Percentiles rank a stretch among this genome's conserved stretches.
phyloP scores from a whole-genome alignment of 1,140 invertebrate genomes.

The Drosophila micromelanica region DNA sequence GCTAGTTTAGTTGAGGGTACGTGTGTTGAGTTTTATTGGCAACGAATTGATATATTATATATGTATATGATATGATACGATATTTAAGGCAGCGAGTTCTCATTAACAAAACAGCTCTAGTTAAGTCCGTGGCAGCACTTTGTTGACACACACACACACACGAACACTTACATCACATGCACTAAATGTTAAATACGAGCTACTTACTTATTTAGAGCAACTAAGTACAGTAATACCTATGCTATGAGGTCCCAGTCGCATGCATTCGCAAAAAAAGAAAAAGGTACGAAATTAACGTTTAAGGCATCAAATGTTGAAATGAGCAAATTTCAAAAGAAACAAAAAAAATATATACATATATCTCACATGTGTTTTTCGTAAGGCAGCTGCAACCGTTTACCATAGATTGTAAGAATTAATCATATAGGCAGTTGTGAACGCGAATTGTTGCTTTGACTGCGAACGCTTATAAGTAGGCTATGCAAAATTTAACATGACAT shows the following conservation, averaged over 20 bases:
- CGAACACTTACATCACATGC: conserved; percentile 46
- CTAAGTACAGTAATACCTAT: conserved; percentile 60
- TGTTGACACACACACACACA: conserved; percentile 55
- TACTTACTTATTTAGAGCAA: conserved; percentile 65
- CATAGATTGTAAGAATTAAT: conserved; percentile 26
- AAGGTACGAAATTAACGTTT: conserved; percentile 40
- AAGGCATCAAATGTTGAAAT: conserved; percentile 66
- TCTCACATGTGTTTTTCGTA: conserved; percentile 40
- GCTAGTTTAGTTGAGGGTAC: conserved; percentile 64
- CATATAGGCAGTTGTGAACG: conserved; percentile 27
- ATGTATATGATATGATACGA: conserved; percentile 44
- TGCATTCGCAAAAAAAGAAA: conserved; percentile 37
- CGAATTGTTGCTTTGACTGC: conserved; percentile 3
- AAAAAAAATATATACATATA: conserved; percentile 28
- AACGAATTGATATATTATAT: conserved; percentile 58
- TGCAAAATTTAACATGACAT: conserved; percentile 1
- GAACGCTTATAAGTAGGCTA: conserved; percentile 15
- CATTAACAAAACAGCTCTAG: conserved; percentile 61
- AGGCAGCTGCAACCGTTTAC: conserved; percentile 29
- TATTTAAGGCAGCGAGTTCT: conserved; percentile 61
- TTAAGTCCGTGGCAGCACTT: conserved; percentile 68
- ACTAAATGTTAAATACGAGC: conserved; percentile 77
- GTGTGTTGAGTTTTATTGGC: conserved; percentile 81
- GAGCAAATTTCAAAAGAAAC: conserved; percentile 49
- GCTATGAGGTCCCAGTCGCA: conserved; percentile 73